Percentiles rank a stretch among this genome's conserved stretches.
These are phyloP conservation scores for Embidobia sp. DNA, from an alignment of 2,888 invertebrate genomes.

Conservation along the genomic window DNA sequence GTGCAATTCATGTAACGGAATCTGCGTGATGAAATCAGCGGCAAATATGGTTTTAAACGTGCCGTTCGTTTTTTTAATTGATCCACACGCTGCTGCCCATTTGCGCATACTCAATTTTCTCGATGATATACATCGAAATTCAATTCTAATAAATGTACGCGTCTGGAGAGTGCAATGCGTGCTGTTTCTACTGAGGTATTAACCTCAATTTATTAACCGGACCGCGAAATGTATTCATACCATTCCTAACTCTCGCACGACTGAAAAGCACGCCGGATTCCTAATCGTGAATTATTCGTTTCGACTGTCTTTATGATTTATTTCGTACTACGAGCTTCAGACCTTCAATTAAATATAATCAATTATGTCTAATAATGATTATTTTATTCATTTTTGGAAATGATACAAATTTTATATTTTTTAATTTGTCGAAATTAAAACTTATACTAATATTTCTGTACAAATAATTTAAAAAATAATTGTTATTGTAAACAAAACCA, in stretches of 20 bases:
- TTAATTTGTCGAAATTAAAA: too few relatives aligned
- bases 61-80: slow-evolving; percentile 9
- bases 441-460: too few relatives aligned
- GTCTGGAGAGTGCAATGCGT: slow-evolving; percentile 32
- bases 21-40: not conserved
- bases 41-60: slow-evolving; percentile 14
- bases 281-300: slow-evolving; percentile 28
- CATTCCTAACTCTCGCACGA: slow-evolving; percentile 38
- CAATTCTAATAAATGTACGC: slow-evolving; percentile 25
- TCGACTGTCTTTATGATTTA: slow-evolving; percentile 4
- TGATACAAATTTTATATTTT: too few relatives aligned
- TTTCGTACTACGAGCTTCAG: too few relatives aligned
- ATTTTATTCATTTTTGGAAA: too few relatives aligned
- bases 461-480: too few relatives aligned
- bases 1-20: slow-evolving; percentile 12
- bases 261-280: slow-evolving; percentile 21
- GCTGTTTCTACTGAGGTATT: slow-evolving; percentile 37
- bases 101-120: slow-evolving; percentile 13
- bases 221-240: slow-evolving; percentile 57
- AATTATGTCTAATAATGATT: too few relatives aligned
- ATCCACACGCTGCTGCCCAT: not conserved
- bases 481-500: too few relatives aligned
- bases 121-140: slow-evolving; percentile 38
- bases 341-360: too few relatives aligned
- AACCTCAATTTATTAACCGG: slow-evolving; percentile 58